Evolutionary conservation across 2,113 vertebrate species (phyloP).

Genomic region (Gadus chalcogrammus): DNA sequence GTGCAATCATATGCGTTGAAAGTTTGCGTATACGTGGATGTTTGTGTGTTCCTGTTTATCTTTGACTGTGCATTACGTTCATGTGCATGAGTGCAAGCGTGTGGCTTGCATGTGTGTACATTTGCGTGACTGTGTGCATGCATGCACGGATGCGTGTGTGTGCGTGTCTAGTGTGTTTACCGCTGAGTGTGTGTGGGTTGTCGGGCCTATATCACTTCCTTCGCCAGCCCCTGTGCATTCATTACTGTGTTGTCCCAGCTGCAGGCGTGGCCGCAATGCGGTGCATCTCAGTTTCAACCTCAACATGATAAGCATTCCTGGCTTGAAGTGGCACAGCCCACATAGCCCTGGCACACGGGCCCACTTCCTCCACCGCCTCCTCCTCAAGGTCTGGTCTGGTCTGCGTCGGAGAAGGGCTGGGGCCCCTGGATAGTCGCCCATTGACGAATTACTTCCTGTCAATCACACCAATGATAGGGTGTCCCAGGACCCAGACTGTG

Average conservation of each 20-base stretch:
- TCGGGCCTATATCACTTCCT: slow-evolving; percentile 45
- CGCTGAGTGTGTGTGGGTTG: slow-evolving; percentile 54
- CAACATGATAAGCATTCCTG: slow-evolving; percentile 66
- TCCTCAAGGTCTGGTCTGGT: slow-evolving; percentile 9
- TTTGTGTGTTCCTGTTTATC: neutral
- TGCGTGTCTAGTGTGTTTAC: slow-evolving; percentile 7
- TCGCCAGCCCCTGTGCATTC: slow-evolving; percentile 46
- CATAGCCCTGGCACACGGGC: slow-evolving; percentile 48
- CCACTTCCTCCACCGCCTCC: slow-evolving; percentile 29
- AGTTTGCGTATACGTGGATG: neutral
- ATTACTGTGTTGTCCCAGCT: slow-evolving; percentile 68
- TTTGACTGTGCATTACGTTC: neutral
- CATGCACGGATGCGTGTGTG: slow-evolving; percentile 3
- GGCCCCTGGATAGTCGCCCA: neutral
- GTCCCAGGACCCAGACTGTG: slow-evolving; percentile 47
- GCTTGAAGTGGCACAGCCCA: slow-evolving; percentile 53
- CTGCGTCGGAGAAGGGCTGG: slow-evolving; percentile 19
- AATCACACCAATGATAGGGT: slow-evolving; percentile 47
- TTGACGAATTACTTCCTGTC: slow-evolving; percentile 38
- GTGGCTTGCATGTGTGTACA: neutral
- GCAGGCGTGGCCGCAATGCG: slow-evolving; percentile 55
- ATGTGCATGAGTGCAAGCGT: neutral
- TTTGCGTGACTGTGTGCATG: neutral
- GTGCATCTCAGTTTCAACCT: slow-evolving; percentile 62
- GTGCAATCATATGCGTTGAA: neutral